Base-by-base conservation (phyloP, 2,888 invertebrate species). In the Frankliniella intonsa region DNA sequence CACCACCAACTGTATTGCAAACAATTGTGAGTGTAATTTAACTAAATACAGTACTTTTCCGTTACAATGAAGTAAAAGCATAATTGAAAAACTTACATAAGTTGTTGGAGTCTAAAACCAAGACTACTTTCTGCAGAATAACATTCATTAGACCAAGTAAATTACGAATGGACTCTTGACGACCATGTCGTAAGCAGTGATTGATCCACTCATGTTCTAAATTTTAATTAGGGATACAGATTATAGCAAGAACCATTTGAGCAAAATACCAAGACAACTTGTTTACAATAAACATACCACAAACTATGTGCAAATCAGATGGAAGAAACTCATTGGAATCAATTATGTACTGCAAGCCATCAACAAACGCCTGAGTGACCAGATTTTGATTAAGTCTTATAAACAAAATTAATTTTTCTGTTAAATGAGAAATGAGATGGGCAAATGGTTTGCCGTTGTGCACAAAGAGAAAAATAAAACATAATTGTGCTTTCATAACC, bases 401-500 rank as follows among this genome's bases (percentile, higher is more conserved):
- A 12, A 76, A 25, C 8, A 25, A 25, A 22, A 25, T 25, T 25
- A 76, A 25, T 25, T 22, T 76, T 25, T 76, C 25, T 8, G 25
- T 76, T 76, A 76, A 25, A 1, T 22, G 69, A 0, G 22, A 22
- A 10, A 25, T 12, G 12, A 76, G 69, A 25, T 22, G 69, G 2
- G 22, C 25, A 10, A 76, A 25, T 8, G 25, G 22, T 22, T 76
- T 76, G 22, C 69, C 69, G 9, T 76, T 9, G 5, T 22, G 9
- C 9, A 22, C 25, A 2, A 76, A 76, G 2, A 76, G 69, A 12
- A 8, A 76, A 8, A 76, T 25, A 76, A 76, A 76, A 76, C 69
- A 76, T 25, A 76, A 76, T 25, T 76, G 22, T n/a, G 69, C 69
- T 25, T 76, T 76, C 69, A 76, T 76, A 5, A 76, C 25, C 69